Evolutionary conservation across 2,113 vertebrate genomes (phyloP).

Genomic region (Cyphomyrus plagiostoma): DNA sequence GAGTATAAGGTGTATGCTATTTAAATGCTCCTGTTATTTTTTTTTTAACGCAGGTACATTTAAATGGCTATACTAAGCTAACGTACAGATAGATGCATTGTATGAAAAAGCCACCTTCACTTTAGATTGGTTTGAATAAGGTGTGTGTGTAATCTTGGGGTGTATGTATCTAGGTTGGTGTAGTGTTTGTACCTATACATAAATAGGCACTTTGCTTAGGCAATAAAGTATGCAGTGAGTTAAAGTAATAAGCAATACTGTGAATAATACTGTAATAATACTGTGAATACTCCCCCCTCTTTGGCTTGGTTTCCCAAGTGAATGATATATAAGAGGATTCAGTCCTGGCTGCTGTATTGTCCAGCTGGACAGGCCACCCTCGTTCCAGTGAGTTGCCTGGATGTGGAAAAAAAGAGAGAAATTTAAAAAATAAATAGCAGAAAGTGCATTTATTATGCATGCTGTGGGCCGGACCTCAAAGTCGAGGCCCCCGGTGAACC

Average conservation of each 20-base stretch:
- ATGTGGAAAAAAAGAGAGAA: slow-evolving; percentile 35
- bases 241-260: background rate
- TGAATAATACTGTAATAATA: background rate
- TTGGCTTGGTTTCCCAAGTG: background rate
- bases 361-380: slow-evolving; percentile 20
- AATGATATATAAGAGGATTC: slow-evolving; percentile 8
- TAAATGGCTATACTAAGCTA: slow-evolving; percentile 9
- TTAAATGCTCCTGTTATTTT: background rate
- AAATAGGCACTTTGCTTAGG: background rate
- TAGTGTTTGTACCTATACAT: background rate
- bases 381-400: slow-evolving; percentile 26
- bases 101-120: background rate
- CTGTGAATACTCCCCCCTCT: background rate
- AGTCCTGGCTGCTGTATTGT: slow-evolving; percentile 23
- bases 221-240: background rate
- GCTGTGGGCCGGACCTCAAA: slow-evolving; percentile 59
- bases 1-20: slow-evolving; percentile 52
- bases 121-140: background rate
- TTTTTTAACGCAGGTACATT: background rate
- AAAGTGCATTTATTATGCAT: slow-evolving; percentile 57
- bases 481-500: slow-evolving; percentile 66
- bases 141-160: background rate
- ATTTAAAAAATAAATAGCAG: slow-evolving; percentile 28
- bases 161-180: background rate
- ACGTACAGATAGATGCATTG: slow-evolving; percentile 41